Percentiles rank a stretch among this genome's conserved stretches.
Evolutionary conservation across 2,888 invertebrate genomes (phyloP).

Genomic region (Merodon equestris): DNA sequence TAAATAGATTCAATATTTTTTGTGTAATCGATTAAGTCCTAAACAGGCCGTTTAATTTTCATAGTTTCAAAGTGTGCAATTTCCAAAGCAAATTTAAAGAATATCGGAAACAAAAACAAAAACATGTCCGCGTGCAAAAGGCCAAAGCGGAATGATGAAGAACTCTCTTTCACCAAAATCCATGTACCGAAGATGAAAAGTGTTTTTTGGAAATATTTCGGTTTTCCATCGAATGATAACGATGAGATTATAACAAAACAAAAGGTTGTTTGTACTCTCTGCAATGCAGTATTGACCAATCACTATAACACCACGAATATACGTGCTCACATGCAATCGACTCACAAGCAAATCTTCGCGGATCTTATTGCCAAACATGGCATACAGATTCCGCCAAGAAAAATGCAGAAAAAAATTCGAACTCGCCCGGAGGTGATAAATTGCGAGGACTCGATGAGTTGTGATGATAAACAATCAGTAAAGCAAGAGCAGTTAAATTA

Average conservation of each 20-base stretch:
- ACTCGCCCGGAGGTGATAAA: background rate
- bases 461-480: slow-evolving; percentile 66
- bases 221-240: slow-evolving; percentile 77
- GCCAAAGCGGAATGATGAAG: background rate
- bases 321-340: slow-evolving; percentile 76
- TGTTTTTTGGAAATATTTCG: slow-evolving; percentile 78
- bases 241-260: slow-evolving; percentile 77
- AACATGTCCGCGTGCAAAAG: slow-evolving; percentile 38
- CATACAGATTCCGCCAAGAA: slow-evolving; percentile 75
- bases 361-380: slow-evolving; percentile 74
- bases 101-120: no score
- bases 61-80: slow-evolving; percentile 34
- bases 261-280: slow-evolving; percentile 77
- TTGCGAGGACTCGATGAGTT: slow-evolving; percentile 23
- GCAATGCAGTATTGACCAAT: slow-evolving; percentile 76
- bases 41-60: slow-evolving; percentile 42
- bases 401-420: slow-evolving; percentile 61
- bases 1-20: slow-evolving; percentile 29
- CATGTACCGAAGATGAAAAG: slow-evolving; percentile 78
- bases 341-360: slow-evolving; percentile 75
- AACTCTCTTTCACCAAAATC: slow-evolving; percentile 73
- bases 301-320: slow-evolving; percentile 78
- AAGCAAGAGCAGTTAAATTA: slow-evolving; percentile 64
- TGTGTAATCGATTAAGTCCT: slow-evolving; percentile 56
- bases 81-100: background rate